Conservation (phyloP, 2,888 invertebrate species). For the Drosophila ustulata region DNA sequence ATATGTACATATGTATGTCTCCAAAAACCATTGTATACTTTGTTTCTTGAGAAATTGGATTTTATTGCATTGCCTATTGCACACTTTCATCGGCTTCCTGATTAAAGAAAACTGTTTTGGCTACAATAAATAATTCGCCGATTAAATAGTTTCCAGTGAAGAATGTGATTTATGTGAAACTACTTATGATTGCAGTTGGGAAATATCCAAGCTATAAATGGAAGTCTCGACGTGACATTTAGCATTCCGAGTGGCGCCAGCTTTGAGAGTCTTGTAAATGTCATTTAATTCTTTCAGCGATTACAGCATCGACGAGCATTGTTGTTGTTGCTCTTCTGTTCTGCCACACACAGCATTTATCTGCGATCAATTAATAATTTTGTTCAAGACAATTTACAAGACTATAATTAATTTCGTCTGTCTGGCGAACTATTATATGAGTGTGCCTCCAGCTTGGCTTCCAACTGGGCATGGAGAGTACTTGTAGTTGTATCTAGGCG, state of each 20-base stretch:
- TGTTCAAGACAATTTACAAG: slow-evolving; percentile 74
- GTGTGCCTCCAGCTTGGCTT: slow-evolving; percentile 20
- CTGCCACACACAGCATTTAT: slow-evolving; percentile 51
- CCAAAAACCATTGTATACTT: slow-evolving; percentile 22
- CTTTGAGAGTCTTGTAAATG: slow-evolving; percentile 43
- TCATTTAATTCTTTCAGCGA: slow-evolving; percentile 52
- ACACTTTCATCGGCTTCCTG: slow-evolving; percentile 2
- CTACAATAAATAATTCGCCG: no score
- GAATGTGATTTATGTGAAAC: background rate
- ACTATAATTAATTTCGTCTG: slow-evolving; percentile 63
- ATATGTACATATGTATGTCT: no score
- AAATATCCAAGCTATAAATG: background rate
- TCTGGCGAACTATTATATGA: slow-evolving; percentile 24
- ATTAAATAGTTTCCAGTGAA: background rate
- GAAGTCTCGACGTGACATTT: slow-evolving; percentile 11
- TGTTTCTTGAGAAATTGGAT: background rate
- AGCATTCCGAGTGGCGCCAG: slow-evolving; percentile 47
- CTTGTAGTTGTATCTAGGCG: slow-evolving; percentile 25
- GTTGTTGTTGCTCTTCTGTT: slow-evolving; percentile 30
- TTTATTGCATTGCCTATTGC: background rate
- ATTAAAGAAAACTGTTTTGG: no score
- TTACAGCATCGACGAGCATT: slow-evolving; percentile 28
- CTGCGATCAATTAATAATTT: slow-evolving; percentile 66
- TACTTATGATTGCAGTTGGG: background rate
- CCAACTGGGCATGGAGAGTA: slow-evolving; percentile 4